Conservation (phyloP, 1,140 invertebrate genomes). For the Agraylea sexmaculata region DNA sequence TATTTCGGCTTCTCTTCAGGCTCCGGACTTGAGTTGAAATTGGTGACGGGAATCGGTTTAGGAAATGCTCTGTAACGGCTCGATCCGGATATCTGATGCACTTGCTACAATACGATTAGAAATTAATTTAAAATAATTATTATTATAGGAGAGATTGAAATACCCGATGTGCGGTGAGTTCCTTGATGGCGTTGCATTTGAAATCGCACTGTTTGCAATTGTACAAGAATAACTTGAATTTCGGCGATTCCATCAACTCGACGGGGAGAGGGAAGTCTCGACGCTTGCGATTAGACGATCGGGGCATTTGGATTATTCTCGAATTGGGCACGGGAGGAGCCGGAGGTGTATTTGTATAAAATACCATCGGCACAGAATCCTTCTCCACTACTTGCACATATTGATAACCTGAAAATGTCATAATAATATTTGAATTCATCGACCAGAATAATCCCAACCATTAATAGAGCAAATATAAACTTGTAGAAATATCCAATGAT, state of each 20-base stretch:
- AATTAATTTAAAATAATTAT: too few relatives aligned
- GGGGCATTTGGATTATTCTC: neutral
- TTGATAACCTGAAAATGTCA: constrained; percentile 70
- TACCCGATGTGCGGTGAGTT: constrained; percentile 32
- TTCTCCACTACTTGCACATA: constrained; percentile 56
- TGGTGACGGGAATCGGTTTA: too few relatives aligned
- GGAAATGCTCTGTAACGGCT: too few relatives aligned
- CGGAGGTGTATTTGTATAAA: constrained; percentile 9
- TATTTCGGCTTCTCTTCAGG: too few relatives aligned
- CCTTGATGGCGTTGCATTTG: constrained; percentile 36
- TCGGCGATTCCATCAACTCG: constrained; percentile 30
- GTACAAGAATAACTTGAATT: constrained; percentile 36
- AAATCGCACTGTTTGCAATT: constrained; percentile 33
- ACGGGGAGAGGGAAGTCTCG: constrained; percentile 27
- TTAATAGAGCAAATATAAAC: too few relatives aligned
- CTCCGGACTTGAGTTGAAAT: too few relatives aligned
- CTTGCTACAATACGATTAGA: too few relatives aligned
- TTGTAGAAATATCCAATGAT: too few relatives aligned
- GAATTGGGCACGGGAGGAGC: neutral
- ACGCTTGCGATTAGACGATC: constrained; percentile 16
- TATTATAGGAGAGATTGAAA: too few relatives aligned
- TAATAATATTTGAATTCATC: too few relatives aligned
- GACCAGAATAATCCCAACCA: too few relatives aligned
- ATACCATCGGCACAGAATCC: constrained; percentile 18
- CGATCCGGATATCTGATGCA: too few relatives aligned